phyloP scores from a whole-genome alignment of 2,797 vertebrate species.

The Astyanax mexicanus region DNA sequence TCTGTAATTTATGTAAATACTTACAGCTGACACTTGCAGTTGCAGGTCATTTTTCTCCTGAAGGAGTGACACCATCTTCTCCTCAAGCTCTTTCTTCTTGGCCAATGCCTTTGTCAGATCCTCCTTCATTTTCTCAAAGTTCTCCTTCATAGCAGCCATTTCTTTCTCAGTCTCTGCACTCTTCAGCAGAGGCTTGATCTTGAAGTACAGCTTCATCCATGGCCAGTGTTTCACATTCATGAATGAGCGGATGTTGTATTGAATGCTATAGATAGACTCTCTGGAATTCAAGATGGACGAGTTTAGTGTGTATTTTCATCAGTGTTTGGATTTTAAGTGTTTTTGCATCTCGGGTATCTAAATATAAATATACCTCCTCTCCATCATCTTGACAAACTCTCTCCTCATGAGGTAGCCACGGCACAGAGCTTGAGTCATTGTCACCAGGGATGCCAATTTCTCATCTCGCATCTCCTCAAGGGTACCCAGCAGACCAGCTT shows the following conservation, averaged over 20 bases:
- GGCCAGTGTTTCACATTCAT: conserved; percentile 95
- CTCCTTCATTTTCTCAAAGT: conserved; percentile 78
- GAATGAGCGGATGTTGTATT: conserved; percentile 89
- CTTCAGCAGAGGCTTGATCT: conserved; percentile 90
- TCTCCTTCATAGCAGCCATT: conserved; percentile 79
- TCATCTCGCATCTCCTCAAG: conserved; percentile 77
- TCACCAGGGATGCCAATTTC: conserved; percentile 79
- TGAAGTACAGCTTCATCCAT: conserved; percentile 96
- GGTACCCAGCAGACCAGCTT: conserved; percentile 78
- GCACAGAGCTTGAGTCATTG: conserved; percentile 52
- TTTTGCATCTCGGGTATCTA: too few relatives aligned
- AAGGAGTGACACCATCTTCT: conserved; percentile 72
- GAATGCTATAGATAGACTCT: conserved; percentile 79
- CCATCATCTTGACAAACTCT: conserved; percentile 82
- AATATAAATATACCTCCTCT: conserved; percentile 50
- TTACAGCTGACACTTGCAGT: conserved; percentile 81
- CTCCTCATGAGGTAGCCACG: conserved; percentile 80
- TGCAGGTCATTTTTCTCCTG: conserved; percentile 84
- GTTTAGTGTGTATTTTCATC: too few relatives aligned
- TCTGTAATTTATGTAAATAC: too few relatives aligned
- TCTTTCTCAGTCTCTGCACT: conserved; percentile 91
- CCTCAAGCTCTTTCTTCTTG: conserved; percentile 78
- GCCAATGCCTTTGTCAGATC: conserved; percentile 70
- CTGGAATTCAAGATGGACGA: conserved; percentile 55
- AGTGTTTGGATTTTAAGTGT: too few relatives aligned